Evolutionary conservation across 2,888 invertebrate species (phyloP).

Genomic region (Drymonia ruficornis): DNA sequence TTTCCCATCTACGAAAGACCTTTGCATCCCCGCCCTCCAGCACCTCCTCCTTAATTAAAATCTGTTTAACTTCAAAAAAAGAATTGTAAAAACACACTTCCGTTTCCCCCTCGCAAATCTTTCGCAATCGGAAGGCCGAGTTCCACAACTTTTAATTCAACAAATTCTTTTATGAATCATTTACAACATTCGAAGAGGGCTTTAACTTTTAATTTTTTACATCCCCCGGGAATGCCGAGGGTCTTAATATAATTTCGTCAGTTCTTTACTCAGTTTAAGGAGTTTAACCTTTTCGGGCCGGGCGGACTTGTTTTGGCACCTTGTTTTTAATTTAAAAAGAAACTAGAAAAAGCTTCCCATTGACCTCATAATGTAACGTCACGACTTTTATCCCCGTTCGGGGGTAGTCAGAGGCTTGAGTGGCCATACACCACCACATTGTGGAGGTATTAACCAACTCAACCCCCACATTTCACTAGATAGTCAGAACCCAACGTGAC

Average conservation of each 20-base stretch:
- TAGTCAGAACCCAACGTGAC: no score
- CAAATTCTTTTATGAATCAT: slow-evolving; percentile 44
- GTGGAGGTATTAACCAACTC: no score
- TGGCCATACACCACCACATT: no score
- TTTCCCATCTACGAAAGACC: no score
- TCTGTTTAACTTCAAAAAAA: neutral
- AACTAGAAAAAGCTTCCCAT: no score
- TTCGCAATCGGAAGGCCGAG: slow-evolving; percentile 30
- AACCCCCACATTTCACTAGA: no score
- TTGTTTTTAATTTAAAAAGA: neutral
- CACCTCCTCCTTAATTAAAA: neutral
- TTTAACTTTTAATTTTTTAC: slow-evolving; percentile 34
- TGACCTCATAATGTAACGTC: no score
- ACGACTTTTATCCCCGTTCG: no score
- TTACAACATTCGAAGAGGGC: slow-evolving; percentile 27
- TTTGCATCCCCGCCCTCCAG: no score
- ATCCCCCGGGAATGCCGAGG: slow-evolving; percentile 21
- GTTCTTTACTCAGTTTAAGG: slow-evolving; percentile 6
- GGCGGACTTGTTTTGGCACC: neutral
- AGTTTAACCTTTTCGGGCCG: neutral
- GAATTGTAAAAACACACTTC: neutral
- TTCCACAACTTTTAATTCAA: slow-evolving; percentile 39
- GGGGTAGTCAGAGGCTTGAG: no score
- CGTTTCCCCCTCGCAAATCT: slow-evolving; percentile 3
- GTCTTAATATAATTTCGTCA: slow-evolving; percentile 22